Conservation (phyloP, 2,797 vertebrate genomes). For the Sebastes steindachneri region DNA sequence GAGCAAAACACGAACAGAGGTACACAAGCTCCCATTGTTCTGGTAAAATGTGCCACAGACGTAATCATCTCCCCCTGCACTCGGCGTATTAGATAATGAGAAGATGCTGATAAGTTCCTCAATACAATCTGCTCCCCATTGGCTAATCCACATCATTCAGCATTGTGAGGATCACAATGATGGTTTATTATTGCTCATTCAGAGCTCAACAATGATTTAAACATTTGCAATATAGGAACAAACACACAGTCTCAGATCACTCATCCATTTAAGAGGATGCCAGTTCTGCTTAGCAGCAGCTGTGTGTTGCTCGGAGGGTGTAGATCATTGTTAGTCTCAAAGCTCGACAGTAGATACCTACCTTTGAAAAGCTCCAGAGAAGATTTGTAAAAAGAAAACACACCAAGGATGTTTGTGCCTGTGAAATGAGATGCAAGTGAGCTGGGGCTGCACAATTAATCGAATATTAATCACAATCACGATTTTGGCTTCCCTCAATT, state of each 20-base stretch:
- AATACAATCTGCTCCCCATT: conserved; percentile 67
- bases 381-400: neutral
- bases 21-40: conserved; percentile 68
- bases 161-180: conserved; percentile 79
- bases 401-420: neutral
- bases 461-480: too few relatives aligned
- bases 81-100: conserved; percentile 79
- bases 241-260: conserved; percentile 70
- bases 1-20: conserved; percentile 65
- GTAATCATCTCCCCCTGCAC: conserved; percentile 61
- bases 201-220: conserved; percentile 68
- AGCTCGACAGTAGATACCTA: conserved; percentile 10
- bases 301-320: conserved; percentile 26
- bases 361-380: conserved; percentile 16
- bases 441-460: too few relatives aligned
- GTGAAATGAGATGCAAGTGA: conserved; percentile 16
- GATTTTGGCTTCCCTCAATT: too few relatives aligned
- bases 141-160: conserved; percentile 75
- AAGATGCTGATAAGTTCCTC: conserved; percentile 78
- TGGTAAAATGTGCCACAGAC: conserved; percentile 59
- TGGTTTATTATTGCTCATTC: conserved; percentile 76
- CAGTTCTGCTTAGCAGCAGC: conserved; percentile 51
- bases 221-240: conserved; percentile 55
- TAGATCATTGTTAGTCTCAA: conserved; percentile 42
- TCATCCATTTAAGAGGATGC: conserved; percentile 64